A percentile compares a stretch with the other conserved stretches of the same genome.
Conservation (phyloP, 2,113 vertebrate species). For the Antechinus stuartii region DNA sequence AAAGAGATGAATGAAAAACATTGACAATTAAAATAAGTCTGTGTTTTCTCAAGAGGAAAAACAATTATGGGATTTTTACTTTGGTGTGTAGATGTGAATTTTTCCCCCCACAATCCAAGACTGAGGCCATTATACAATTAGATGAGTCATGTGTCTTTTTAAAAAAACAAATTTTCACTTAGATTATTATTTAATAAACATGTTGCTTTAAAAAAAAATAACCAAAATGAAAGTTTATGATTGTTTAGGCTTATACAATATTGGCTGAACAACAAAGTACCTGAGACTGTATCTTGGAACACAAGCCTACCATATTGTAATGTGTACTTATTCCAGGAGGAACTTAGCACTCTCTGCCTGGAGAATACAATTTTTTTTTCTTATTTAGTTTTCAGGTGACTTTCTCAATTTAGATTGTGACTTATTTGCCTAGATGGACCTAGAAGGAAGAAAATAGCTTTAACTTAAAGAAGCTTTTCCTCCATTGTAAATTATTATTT, state of each 20-base stretch:
- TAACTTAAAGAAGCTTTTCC: neutral
- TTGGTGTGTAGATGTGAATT: neutral
- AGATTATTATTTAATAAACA: slow-evolving; percentile 23
- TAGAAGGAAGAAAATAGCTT: slow-evolving; percentile 29
- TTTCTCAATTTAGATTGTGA: neutral
- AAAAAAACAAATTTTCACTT: slow-evolving; percentile 17
- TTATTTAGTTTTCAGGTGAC: slow-evolving; percentile 11
- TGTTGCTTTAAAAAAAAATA: neutral
- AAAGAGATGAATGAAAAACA: slow-evolving; percentile 3
- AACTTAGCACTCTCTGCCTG: slow-evolving; percentile 8
- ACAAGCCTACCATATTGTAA: neutral
- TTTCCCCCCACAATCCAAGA: slow-evolving; percentile 7
- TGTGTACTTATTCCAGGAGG: neutral
- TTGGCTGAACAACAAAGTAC: neutral
- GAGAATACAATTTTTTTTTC: slow-evolving; percentile 34
- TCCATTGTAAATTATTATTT: neutral
- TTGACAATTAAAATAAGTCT: slow-evolving; percentile 27
- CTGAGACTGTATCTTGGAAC: neutral
- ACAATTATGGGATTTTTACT: neutral
- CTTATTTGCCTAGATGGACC: neutral
- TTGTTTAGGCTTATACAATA: slow-evolving; percentile 13
- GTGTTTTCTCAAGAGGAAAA: slow-evolving; percentile 16
- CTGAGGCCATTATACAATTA: neutral
- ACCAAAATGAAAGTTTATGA: neutral
- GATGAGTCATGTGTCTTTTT: slow-evolving; percentile 15